Percentiles rank a stretch among this genome's conserved stretches.
Conservation (phyloP, 2,113 vertebrate species). For the Tyto alba region DNA sequence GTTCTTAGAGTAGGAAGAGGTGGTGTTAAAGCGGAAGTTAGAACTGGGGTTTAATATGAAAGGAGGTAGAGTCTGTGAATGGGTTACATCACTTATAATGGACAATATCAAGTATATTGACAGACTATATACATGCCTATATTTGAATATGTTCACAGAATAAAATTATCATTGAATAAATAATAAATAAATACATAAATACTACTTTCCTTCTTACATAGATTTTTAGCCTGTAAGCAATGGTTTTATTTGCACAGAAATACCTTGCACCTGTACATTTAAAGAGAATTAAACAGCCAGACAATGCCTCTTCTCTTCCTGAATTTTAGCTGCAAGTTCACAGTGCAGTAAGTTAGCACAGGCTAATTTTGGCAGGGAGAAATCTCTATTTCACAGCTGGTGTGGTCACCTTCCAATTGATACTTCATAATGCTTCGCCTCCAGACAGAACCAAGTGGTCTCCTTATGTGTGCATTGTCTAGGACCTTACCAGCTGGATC, state of each 20-base stretch:
- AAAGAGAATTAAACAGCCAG: background rate
- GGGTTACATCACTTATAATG: background rate
- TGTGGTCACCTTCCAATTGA: background rate
- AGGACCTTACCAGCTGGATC: background rate
- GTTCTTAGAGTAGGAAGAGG: background rate
- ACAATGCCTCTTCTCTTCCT: background rate
- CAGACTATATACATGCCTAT: background rate
- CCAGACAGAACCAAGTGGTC: background rate
- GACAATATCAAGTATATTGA: background rate
- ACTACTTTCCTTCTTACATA: background rate
- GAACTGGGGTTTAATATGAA: background rate
- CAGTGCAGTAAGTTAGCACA: background rate
- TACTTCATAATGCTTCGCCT: background rate
- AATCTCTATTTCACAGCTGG: background rate
- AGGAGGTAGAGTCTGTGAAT: background rate
- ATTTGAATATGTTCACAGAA: background rate
- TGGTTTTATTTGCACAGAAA: background rate
- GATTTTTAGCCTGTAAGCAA: background rate
- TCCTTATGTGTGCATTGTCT: background rate
- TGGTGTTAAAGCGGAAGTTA: background rate
- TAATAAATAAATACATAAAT: background rate
- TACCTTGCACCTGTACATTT: background rate
- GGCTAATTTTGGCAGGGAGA: accelerated
- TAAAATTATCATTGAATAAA: background rate
- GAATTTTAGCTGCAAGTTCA: background rate